Evolutionary conservation across 1,140 invertebrate genomes (phyloP).

Genomic region (Ganaspis sp.): DNA sequence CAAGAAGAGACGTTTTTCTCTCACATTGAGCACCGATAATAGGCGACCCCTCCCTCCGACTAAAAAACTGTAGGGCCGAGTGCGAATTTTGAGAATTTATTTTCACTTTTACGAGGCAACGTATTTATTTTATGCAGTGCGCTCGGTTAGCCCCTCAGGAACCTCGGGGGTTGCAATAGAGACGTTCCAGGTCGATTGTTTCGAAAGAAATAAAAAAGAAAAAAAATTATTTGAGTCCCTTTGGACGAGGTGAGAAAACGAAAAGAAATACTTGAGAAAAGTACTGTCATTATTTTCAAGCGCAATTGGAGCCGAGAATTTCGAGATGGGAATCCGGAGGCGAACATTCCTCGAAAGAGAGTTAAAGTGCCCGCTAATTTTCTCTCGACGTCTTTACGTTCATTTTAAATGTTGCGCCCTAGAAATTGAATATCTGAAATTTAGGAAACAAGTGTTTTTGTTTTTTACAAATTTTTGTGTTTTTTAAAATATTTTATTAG

Average conservation of each 20-base stretch:
- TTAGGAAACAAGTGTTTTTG: too few relatives aligned
- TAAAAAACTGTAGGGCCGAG: background rate
- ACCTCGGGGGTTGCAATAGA: background rate
- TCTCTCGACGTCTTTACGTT: background rate
- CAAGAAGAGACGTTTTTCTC: conserved; percentile 32
- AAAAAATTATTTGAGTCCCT: background rate
- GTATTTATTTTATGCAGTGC: conserved; percentile 25
- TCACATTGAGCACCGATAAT: background rate
- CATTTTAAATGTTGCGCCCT: background rate
- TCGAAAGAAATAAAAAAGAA: background rate
- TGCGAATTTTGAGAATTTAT: conserved; percentile 18
- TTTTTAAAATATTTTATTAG: background rate
- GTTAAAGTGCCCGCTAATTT: background rate
- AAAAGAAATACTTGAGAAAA: background rate
- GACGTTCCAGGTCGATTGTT: conserved; percentile 16
- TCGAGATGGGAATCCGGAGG: background rate
- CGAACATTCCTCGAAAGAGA: background rate
- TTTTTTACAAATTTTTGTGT: background rate
- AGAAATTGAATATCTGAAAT: too few relatives aligned
- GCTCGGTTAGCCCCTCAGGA: background rate
- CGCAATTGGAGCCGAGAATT: background rate
- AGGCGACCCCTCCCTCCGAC: background rate
- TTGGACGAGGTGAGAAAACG: background rate
- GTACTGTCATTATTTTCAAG: conserved; percentile 19
- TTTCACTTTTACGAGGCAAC: conserved; percentile 11